Evolutionary conservation across 2,797 vertebrate genomes (phyloP), one percentile per base, ranked within the genome.

Genomic region (Perodicticus potto): DNA sequence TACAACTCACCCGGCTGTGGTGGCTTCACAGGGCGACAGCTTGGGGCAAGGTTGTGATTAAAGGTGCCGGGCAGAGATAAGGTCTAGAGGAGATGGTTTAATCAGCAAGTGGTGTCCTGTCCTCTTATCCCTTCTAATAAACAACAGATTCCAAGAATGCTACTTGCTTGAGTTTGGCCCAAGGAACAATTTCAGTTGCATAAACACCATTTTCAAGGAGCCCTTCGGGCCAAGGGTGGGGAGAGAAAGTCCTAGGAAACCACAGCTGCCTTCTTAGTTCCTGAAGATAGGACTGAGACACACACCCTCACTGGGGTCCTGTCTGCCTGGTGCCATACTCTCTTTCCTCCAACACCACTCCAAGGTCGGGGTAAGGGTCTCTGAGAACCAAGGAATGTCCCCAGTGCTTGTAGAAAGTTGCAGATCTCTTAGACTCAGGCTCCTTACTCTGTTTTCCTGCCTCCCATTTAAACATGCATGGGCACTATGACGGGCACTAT

Each of bases 91-190:
- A 70, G 77, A 81, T 40, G 90, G 92, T 65, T 73, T 67, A 98
- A 96, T 97, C 49, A 95, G 89, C 76, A 97, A 98, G 91, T 93
- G 94, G 97, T 95, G 95, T 96, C 85, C 7, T 97, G 96, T 97
- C 97, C 96, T 96, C 96, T 97, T 95, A 80, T 96, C 97, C 96
- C 87, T 96, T 95, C 77, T 89, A 96, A 96, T 97, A 97, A 98
- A 98, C 97, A 98, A 69, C 65, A 91, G 94, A 97, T 97, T 98
- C 97, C 98, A 98, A 97, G 98, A 97, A 98, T 98, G 97, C 96
- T 98, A 93, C 94, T 98, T 88, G 77, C 95, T 98, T 90, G 92
- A 81, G 94, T 95, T 97, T 95, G 96, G 92, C 96, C 43, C 94
- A 53, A 93, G 37, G 89, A 97, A 96, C 95, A 97, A 97, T 89